A percentile compares a stretch with the other conserved stretches of the same genome.
Conservation (phyloP, 2,888 invertebrate species). For the Ophion ellenae region DNA sequence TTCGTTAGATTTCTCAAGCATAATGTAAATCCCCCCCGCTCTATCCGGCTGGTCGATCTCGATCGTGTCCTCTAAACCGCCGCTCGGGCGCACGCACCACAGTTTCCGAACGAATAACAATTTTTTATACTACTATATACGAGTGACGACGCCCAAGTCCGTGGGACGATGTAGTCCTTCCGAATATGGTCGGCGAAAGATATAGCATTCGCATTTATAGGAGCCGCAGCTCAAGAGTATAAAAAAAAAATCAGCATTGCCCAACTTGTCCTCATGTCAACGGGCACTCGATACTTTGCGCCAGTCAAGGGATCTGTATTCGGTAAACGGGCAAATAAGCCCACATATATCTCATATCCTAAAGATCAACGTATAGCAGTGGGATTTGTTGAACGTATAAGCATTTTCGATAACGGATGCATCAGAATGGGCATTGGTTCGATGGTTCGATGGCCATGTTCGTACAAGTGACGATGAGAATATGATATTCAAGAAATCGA, state of each 20-base stretch:
- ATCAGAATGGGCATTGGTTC: too few relatives aligned
- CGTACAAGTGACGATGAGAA: too few relatives aligned
- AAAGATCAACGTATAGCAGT: too few relatives aligned
- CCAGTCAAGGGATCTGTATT: too few relatives aligned
- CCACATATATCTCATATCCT: too few relatives aligned
- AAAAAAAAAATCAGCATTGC: not conserved
- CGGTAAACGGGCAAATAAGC: too few relatives aligned
- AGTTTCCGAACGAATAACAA: constrained; percentile 46
- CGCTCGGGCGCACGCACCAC: not conserved
- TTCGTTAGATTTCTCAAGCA: constrained; percentile 39
- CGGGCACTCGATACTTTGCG: too few relatives aligned
- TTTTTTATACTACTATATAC: constrained; percentile 64
- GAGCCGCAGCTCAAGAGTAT: constrained; percentile 20
- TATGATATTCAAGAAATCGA: too few relatives aligned
- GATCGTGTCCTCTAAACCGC: constrained; percentile 16
- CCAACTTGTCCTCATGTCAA: too few relatives aligned
- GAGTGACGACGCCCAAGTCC: constrained; percentile 84
- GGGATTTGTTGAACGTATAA: too few relatives aligned
- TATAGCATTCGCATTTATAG: constrained; percentile 46
- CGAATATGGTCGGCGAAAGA: constrained; percentile 83
- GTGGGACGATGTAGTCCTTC: constrained; percentile 86
- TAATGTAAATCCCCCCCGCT: constrained; percentile 10
- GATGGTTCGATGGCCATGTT: too few relatives aligned
- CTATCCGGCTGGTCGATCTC: constrained; percentile 10
- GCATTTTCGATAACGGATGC: too few relatives aligned